Base-by-base conservation (phyloP, 2,888 invertebrate genomes). In the Camptogramma bilineatum region DNA sequence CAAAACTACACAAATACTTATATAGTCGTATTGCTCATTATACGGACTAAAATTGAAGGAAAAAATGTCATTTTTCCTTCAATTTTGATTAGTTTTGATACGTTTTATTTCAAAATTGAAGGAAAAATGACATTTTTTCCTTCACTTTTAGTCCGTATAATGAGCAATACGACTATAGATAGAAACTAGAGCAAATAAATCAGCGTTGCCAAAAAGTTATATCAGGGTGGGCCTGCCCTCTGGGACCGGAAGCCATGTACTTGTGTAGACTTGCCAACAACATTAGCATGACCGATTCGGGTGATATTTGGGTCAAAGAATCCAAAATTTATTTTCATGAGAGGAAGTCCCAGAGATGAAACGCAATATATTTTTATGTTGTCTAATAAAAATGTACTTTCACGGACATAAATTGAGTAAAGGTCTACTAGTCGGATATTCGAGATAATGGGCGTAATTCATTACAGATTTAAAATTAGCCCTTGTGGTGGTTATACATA, bases 141-240 rank as follows among this genome's bases (percentile, higher is more conserved):
- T n/a, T n/a, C n/a, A n/a, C n/a, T n/a, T n/a, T n/a, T n/a, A n/a
- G n/a, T n/a, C n/a, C n/a, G n/a, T n/a, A n/a, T n/a, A n/a, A n/a
- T n/a, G n/a, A n/a, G n/a, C n/a, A n/a, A 28, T 64, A 31, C 28
- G 16, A 34, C 46, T 34, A 52, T 19, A 28, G 51, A 44, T 42
- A 52, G 13, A 39, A 39, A 18, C 51, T 51, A 42, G 65, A 47
- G 55, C 28, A 64, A 64, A 64, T 56, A 60, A 60, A 60, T 60
- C 56, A 64, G 47, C 52, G 39, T 31, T 56, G 55, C 52, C 59
- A 56, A 21, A 52, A 64, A 55, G 60, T 64, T 44, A 24, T 52
- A 52, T 60, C 31, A 52, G 55, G 55, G 24, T 44, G 53, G 50
- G 42, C 42, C 42, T 28, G 44, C 46, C 52, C 52, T 54, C 31